Conservation (phyloP, 2,888 invertebrate species). For the Beris chalybata region DNA sequence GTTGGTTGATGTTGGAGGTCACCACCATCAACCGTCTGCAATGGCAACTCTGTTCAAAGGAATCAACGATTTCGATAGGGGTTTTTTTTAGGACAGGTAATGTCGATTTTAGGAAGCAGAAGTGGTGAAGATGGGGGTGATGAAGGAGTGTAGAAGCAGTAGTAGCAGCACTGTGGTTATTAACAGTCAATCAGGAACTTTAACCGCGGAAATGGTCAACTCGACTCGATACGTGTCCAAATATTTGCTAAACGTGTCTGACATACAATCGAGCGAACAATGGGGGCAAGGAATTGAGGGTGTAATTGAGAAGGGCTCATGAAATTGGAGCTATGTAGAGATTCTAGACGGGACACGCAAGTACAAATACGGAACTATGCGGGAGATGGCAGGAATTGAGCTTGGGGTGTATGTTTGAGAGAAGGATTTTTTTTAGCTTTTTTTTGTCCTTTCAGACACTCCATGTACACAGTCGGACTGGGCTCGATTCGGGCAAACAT, state of each 20-base stretch:
- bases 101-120: too few species aligned
- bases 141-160: not conserved
- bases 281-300: conserved; percentile 28
- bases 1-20: too few species aligned
- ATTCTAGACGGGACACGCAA: conserved; percentile 13
- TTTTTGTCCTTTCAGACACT: conserved; percentile 3
- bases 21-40: too few species aligned
- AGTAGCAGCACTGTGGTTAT: conserved; percentile 30
- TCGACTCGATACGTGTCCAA: conserved; percentile 49
- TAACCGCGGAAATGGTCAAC: conserved; percentile 38
- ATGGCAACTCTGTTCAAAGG: too few species aligned
- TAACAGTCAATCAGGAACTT: conserved; percentile 46
- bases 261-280: conserved; percentile 42
- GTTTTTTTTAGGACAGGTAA: too few species aligned
- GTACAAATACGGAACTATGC: conserved; percentile 1
- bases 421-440: conserved; percentile 13
- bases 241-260: conserved; percentile 56
- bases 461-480: not conserved
- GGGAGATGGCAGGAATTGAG: not conserved
- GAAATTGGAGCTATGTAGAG: conserved; percentile 11
- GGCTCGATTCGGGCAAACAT: conserved; percentile 25
- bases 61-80: too few species aligned
- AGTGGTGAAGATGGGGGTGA: too few species aligned
- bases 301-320: conserved; percentile 36
- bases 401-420: not conserved